Evolutionary conservation across 2,113 vertebrate species (phyloP).

Genomic region (Psilopogon haemacephalus): DNA sequence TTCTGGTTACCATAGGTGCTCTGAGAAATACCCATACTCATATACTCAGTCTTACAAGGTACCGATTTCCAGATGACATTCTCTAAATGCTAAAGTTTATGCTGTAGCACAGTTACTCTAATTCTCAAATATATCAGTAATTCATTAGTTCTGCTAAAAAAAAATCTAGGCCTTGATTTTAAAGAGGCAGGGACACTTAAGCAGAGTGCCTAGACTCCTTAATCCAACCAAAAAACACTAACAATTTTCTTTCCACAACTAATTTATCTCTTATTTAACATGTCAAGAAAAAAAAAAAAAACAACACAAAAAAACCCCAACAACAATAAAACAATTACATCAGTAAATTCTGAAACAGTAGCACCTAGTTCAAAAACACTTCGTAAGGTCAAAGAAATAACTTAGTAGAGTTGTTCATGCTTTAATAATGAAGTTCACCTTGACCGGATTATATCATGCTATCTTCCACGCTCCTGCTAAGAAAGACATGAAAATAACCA

Average conservation of each 20-base stretch:
- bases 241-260: not conserved
- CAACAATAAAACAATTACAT: not conserved
- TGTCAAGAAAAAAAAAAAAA: not conserved
- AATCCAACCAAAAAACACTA: not conserved
- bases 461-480: not conserved
- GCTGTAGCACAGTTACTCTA: not conserved
- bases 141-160: not conserved
- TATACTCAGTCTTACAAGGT: not conserved
- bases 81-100: not conserved
- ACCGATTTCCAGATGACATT: not conserved
- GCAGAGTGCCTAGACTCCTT: not conserved
- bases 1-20: not conserved
- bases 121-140: not conserved
- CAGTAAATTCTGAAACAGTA: not conserved
- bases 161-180: not conserved
- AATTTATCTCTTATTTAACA: not conserved
- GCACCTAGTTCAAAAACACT: not conserved
- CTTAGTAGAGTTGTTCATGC: too few relatives aligned
- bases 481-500: not conserved
- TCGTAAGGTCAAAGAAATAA: not conserved
- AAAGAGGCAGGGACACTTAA: not conserved
- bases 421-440: not conserved
- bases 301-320: too few relatives aligned
- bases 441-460: not conserved
- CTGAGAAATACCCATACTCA: not conserved